These are phyloP conservation scores for Epistrophe grossulariae DNA, from an alignment of 2,888 invertebrate genomes.

Conservation along the genomic window DNA sequence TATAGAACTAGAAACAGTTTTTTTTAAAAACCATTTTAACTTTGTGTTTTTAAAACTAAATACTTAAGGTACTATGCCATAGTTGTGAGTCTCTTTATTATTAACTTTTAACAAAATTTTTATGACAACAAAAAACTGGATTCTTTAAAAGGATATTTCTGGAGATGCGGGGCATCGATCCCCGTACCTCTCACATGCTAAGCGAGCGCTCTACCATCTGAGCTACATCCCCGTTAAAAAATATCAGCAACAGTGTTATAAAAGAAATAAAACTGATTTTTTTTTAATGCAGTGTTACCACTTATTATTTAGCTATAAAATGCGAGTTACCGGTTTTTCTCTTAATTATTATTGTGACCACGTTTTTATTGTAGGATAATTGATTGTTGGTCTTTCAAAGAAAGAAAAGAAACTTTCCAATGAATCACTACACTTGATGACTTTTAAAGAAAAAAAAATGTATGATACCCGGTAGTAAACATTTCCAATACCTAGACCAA, in stretches of 20 bases:
- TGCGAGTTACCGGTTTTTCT: neutral
- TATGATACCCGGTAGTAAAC: no score
- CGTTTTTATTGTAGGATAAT: neutral
- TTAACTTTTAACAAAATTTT: no score
- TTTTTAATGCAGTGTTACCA: no score
- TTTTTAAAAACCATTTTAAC: no score
- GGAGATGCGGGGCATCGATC: slow-evolving; percentile 27
- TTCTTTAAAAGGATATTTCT: neutral
- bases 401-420: neutral
- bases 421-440: neutral
- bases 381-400: neutral
- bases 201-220: slow-evolving; percentile 79
- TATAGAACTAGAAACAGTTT: no score
- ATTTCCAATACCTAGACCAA: no score
- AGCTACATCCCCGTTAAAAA: slow-evolving; percentile 80
- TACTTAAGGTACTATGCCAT: no score
- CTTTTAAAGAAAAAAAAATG: neutral
- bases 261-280: neutral
- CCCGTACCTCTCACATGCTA: slow-evolving; percentile 14
- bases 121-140: neutral
- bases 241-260: neutral
- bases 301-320: neutral
- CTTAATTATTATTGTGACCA: neutral
- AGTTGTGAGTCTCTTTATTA: no score
- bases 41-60: no score